Base-by-base conservation (phyloP, 2,797 vertebrate species). In the Chelon labrosus region DNA sequence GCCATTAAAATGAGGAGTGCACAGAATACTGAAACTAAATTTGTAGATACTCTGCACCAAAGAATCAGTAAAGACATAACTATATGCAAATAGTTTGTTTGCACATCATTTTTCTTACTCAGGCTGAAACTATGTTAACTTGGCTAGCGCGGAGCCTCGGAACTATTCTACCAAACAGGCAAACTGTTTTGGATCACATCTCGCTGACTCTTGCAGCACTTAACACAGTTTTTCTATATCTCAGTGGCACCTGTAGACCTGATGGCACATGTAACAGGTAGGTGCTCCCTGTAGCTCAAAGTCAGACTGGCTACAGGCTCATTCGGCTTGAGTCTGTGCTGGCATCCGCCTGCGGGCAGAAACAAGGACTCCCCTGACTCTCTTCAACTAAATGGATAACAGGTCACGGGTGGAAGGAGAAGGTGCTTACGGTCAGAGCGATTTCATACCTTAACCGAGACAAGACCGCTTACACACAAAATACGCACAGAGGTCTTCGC, bases 401-500 rank as follows among this genome's bases (percentile, higher is more conserved):
- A 86, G 83, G 90, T 91, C 92, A 90, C 86, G 92, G 91, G 73
- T 91, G 77, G 80, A 69, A 65, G 80, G 73, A 76, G 83, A 87
- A 84, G 88, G 86, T 87, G 87, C 88, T 94, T 90, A 93, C 79
- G 71, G 93, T 93, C 93, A 92, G 76, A 91, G 85, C 80, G 78
- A 95, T 95, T 94, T 94, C 92, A 94, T 94, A 93, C 93, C 85
- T 91, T 87, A 53, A 82, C 84, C 55, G 31, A 92, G 93, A 94
- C 65, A 41, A 91, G 86, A 65, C 63, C 65, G 64, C 87, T 73
- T 60, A 62, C 65, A 64, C 53, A 19, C 54, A 49, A 73, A 25
- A 70, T 56, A 4, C 60, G 67, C 73, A 62, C 27, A n/a, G 72
- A 65, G 66, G 76, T 76, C 77, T 70, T 37, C 10, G 58, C 61